Percentiles rank a stretch among this genome's conserved stretches.
These are phyloP conservation scores for Pantherophis guttatus DNA, from an alignment of 2,113 vertebrate genomes.

Conservation along the genomic window DNA sequence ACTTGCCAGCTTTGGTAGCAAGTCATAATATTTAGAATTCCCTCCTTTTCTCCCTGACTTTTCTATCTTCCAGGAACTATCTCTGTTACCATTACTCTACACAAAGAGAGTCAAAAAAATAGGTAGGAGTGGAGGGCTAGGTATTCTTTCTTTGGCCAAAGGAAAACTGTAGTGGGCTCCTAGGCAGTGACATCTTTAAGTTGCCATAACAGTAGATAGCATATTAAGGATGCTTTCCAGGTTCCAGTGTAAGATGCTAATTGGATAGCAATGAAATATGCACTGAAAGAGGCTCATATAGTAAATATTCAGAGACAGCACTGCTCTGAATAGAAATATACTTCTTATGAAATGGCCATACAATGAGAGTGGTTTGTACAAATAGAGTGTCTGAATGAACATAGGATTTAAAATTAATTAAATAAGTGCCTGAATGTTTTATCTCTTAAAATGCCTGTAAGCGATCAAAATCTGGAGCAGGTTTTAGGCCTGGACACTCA, in stretches of 20 bases:
- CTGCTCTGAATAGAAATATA: background rate
- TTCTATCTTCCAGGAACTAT: background rate
- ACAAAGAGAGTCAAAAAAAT: background rate
- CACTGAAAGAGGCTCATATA: background rate
- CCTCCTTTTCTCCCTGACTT: background rate
- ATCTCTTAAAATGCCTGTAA: background rate
- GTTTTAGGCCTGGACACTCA: background rate
- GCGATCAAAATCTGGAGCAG: background rate
- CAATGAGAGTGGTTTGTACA: background rate
- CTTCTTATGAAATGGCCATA: background rate
- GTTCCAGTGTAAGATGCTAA: background rate
- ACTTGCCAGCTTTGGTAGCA: background rate
- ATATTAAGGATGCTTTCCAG: background rate
- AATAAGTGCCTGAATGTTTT: background rate
- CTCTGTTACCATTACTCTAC: background rate
- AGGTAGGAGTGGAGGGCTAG: background rate
- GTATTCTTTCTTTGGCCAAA: background rate
- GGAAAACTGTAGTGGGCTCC: background rate
- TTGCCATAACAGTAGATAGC: background rate
- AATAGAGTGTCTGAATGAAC: no score
- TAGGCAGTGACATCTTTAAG: background rate
- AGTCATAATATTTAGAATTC: background rate
- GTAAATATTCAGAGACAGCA: background rate
- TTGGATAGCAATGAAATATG: background rate
- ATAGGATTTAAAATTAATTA: background rate